These are phyloP conservation scores for Mus spretus DNA, from an alignment of 2,797 vertebrate genomes.

Conservation along the genomic window DNA sequence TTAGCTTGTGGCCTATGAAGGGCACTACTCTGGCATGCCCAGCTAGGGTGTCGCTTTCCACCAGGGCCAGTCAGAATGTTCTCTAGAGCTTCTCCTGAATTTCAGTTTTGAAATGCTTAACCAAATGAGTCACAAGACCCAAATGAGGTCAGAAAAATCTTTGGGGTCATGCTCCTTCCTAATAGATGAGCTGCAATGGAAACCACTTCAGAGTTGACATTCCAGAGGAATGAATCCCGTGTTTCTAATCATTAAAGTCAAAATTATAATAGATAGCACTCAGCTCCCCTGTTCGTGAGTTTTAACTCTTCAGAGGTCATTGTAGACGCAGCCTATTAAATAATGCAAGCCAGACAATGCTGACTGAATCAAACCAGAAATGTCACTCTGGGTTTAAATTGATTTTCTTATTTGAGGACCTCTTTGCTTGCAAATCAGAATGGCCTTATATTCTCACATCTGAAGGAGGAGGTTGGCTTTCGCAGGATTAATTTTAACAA, in stretches of 20 bases:
- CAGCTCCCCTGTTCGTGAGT: slow-evolving; percentile 74
- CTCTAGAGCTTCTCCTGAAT: not conserved
- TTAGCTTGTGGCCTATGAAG: not conserved
- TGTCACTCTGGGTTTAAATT: slow-evolving; percentile 88
- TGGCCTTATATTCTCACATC: slow-evolving; percentile 77
- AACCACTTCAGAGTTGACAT: slow-evolving; percentile 65
- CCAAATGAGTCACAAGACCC: slow-evolving; percentile 39
- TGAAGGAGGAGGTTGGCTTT: slow-evolving; percentile 75
- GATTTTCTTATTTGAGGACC: slow-evolving; percentile 87
- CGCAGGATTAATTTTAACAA: slow-evolving; percentile 82
- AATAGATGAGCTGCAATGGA: slow-evolving; percentile 70
- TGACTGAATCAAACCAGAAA: slow-evolving; percentile 88
- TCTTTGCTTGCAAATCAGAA: slow-evolving; percentile 88
- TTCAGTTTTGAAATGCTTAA: slow-evolving; percentile 52
- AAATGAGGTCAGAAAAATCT: slow-evolving; percentile 64
- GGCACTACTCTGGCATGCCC: not conserved
- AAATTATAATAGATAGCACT: slow-evolving; percentile 78
- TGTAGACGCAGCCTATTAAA: slow-evolving; percentile 84
- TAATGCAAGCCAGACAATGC: slow-evolving; percentile 86
- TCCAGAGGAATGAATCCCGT: slow-evolving; percentile 67
- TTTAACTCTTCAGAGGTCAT: slow-evolving; percentile 87
- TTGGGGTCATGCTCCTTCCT: not conserved
- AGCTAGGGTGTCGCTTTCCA: not conserved
- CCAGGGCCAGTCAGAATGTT: not conserved
- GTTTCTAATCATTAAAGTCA: slow-evolving; percentile 72